These are phyloP conservation scores for Habrosyne pyritoides DNA, from an alignment of 2,888 invertebrate genomes.

Conservation along the genomic window DNA sequence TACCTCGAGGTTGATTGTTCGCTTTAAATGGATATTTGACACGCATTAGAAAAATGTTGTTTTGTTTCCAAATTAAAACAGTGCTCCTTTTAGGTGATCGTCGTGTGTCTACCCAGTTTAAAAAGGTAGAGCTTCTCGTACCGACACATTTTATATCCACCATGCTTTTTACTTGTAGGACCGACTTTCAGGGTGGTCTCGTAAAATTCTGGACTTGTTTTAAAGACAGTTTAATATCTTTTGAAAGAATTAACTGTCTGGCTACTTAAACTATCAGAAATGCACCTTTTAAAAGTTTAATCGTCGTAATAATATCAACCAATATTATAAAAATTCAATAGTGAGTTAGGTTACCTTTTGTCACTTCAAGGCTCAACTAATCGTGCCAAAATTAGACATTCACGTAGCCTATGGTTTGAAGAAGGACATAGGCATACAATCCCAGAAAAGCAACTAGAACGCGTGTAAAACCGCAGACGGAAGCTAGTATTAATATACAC, in stretches of 20 bases:
- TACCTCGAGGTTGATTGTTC: constrained; percentile 35
- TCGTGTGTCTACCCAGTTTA: background rate
- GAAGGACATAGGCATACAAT: too few species aligned
- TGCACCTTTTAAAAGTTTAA: too few species aligned
- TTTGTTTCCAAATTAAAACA: background rate
- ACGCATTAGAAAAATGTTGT: constrained; percentile 25
- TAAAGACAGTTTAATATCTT: background rate
- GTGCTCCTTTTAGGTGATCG: background rate
- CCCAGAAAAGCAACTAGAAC: too few species aligned
- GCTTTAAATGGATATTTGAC: constrained; percentile 31
- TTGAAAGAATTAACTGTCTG: background rate
- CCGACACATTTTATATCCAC: background rate
- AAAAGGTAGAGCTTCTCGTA: background rate
- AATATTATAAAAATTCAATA: too few species aligned
- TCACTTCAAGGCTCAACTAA: too few species aligned
- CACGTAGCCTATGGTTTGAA: too few species aligned
- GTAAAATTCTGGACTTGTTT: background rate
- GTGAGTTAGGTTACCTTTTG: too few species aligned
- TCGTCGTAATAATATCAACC: too few species aligned
- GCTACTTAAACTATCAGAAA: background rate
- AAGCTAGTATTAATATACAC: too few species aligned
- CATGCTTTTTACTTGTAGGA: background rate
- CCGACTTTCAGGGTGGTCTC: background rate
- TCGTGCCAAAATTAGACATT: too few species aligned
- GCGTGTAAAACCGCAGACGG: too few species aligned